Evolutionary conservation across 2,797 vertebrate species (phyloP), one percentile per base, ranked within the genome.

Genomic region (Galaxias olidus): DNA sequence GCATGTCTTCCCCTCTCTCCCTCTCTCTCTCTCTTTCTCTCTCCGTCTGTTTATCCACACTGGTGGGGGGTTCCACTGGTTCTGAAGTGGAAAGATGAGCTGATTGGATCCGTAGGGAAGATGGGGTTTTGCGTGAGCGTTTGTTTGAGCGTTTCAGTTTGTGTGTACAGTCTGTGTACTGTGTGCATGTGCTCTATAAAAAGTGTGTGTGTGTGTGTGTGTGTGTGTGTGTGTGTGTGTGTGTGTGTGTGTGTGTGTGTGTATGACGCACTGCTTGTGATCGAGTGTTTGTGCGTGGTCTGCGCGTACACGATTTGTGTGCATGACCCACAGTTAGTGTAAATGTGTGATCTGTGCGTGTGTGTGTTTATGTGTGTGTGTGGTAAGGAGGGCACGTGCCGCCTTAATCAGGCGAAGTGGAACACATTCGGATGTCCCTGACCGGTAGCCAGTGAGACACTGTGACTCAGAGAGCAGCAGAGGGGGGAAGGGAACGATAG

Each of bases 321-420:
- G n/a, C n/a, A n/a, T n/a, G n/a, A n/a, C n/a, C n/a, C n/a, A n/a
- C n/a, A n/a, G n/a, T n/a, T n/a, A n/a, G n/a, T n/a, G n/a, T n/a
- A n/a, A n/a, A n/a, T n/a, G n/a, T n/a, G n/a, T n/a, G n/a, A n/a
- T n/a, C n/a, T n/a, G n/a, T n/a, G n/a, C n/a, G n/a, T n/a, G n/a
- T n/a, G n/a, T n/a, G n/a, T n/a, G n/a, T n/a, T n/a, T n/a, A n/a
- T n/a, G n/a, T n/a, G n/a, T n/a, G n/a, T n/a, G n/a, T n/a, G n/a
- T n/a, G n/a, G n/a, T n/a, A n/a, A n/a, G n/a, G 72, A 71, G 65
- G 71, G 69, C 80, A 79, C 80, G 85, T 80, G 77, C 83, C 43
- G 84, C 88, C 77, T 90, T 88, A 86, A 86, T 84, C 84, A 83
- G 81, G 68, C 68, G 48, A 77, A 84, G 72, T 76, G 73, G 72